Conservation (phyloP, 2,888 invertebrate species). For the Nasonia oneida region DNA sequence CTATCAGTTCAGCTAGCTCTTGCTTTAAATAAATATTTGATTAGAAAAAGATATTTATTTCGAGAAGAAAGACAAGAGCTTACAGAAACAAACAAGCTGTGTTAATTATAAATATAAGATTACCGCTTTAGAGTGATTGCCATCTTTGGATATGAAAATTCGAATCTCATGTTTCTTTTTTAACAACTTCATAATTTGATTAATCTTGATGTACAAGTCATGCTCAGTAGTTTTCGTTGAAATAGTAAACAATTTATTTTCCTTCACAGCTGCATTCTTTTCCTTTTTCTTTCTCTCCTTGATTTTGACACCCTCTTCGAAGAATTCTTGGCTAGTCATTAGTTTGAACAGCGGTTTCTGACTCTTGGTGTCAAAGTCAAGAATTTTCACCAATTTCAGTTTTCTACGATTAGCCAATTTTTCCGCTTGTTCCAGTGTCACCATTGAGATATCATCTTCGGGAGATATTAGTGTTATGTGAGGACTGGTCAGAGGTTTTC, state of each 20-base stretch:
- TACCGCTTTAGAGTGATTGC: conserved; percentile 65
- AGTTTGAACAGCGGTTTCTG: conserved; percentile 86
- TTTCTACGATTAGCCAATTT: conserved; percentile 85
- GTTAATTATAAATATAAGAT: conserved; percentile 41
- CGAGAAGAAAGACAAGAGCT: background rate
- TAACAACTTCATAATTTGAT: conserved; percentile 73
- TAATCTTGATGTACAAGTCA: conserved; percentile 76
- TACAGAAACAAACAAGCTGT: background rate
- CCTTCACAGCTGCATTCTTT: conserved; percentile 63
- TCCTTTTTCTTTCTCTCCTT: conserved; percentile 63
- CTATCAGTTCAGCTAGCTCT: conserved; percentile 23
- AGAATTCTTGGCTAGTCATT: conserved; percentile 81
- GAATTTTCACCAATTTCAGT: conserved; percentile 85
- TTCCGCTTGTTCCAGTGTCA: conserved; percentile 85
- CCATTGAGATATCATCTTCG: conserved; percentile 82
- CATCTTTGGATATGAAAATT: conserved; percentile 69
- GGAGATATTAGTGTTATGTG: conserved; percentile 84
- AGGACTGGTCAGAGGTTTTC: conserved; percentile 70
- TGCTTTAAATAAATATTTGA: conserved; percentile 34
- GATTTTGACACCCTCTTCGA: conserved; percentile 81
- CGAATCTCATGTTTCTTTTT: conserved; percentile 73
- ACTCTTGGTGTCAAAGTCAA: conserved; percentile 85
- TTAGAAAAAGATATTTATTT: conserved; percentile 7
- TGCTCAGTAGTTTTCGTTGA: conserved; percentile 73
- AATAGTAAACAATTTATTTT: conserved; percentile 72